These are phyloP conservation scores for Leucoraja ocellata DNA, from an alignment of 2,797 vertebrate genomes.

Conservation along the genomic window DNA sequence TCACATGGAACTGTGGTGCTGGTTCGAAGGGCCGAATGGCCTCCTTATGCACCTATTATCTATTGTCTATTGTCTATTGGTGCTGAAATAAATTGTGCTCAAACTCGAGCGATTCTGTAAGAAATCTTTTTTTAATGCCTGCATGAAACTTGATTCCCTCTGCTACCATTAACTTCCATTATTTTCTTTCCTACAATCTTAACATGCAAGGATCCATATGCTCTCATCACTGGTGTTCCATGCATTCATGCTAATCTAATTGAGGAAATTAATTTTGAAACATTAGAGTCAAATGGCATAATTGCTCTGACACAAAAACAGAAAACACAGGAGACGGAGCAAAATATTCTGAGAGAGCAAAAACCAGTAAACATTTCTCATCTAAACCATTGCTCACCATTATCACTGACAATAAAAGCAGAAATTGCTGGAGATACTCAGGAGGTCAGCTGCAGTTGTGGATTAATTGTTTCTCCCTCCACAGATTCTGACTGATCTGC, in stretches of 20 bases:
- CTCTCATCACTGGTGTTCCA: not conserved
- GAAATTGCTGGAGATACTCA: too few relatives aligned
- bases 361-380: not conserved
- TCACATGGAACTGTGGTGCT: too few relatives aligned
- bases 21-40: too few relatives aligned
- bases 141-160: not conserved
- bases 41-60: too few relatives aligned
- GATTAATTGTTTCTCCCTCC: not conserved
- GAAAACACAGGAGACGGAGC: not conserved
- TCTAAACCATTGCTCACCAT: not conserved
- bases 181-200: not conserved
- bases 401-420: not conserved
- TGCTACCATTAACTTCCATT: not conserved
- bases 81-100: too few relatives aligned
- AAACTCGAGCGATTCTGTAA: too few relatives aligned
- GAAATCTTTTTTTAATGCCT: not conserved
- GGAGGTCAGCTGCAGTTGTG: too few relatives aligned
- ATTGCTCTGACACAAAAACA: not conserved
- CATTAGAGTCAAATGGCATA: not conserved
- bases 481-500: not conserved
- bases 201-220: not conserved
- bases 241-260: not conserved
- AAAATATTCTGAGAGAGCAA: not conserved
- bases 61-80: too few relatives aligned
- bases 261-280: not conserved